These are phyloP conservation scores for Rhodeus uyekii DNA, from an alignment of 2,797 vertebrate genomes.

Conservation along the genomic window DNA sequence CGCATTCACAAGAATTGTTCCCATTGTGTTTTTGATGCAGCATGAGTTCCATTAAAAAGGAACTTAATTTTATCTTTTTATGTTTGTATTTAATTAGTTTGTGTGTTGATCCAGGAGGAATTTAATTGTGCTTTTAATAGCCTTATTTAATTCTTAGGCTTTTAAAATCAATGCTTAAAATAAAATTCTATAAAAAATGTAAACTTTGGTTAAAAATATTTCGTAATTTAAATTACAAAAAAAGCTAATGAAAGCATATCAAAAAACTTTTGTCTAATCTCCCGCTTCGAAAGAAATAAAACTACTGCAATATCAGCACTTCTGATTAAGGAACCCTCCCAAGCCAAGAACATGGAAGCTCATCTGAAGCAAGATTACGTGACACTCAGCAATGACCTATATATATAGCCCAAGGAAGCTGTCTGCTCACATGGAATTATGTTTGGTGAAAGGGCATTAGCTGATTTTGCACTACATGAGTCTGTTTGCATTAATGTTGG, in stretches of 20 bases:
- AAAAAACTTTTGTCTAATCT: conserved; percentile 15
- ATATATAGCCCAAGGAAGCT: conserved; percentile 51
- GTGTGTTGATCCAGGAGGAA: neutral
- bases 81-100: neutral
- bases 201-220: conserved; percentile 28
- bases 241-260: conserved; percentile 21
- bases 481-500: conserved; percentile 49
- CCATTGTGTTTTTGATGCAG: no score
- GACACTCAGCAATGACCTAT: conserved; percentile 54
- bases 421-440: conserved; percentile 54
- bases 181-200: neutral
- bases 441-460: conserved; percentile 48
- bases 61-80: neutral
- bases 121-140: neutral
- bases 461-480: conserved; percentile 51
- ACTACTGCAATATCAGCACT: conserved; percentile 27
- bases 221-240: conserved; percentile 25
- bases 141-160: neutral
- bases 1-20: no score
- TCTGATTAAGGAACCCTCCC: conserved; percentile 19
- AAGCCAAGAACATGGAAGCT: conserved; percentile 17
- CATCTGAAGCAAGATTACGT: conserved; percentile 16
- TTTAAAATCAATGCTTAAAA: neutral
- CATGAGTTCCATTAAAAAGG: no score
- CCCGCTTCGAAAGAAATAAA: conserved; percentile 12